phyloP scores from a whole-genome alignment of 2,797 vertebrate species.

The Dryobates pubescens region DNA sequence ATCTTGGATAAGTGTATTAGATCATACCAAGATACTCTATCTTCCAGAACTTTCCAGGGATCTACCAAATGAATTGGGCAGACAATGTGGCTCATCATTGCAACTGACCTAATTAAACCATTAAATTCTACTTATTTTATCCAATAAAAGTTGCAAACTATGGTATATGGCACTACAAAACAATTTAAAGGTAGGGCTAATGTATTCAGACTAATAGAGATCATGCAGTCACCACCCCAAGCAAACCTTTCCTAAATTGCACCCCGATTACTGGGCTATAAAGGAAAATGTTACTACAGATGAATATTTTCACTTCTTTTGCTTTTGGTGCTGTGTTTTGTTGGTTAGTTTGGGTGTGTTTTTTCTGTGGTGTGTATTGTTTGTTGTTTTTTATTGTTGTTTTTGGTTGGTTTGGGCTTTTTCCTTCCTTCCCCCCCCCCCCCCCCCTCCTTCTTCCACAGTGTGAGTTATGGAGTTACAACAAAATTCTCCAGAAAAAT shows the following conservation, averaged over 20 bases:
- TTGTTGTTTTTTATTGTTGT: too few species aligned
- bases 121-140: not conserved
- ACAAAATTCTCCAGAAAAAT: not conserved
- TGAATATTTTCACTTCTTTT: accelerated
- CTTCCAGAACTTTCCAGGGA: not conserved
- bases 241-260: not conserved
- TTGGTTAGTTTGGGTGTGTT: not conserved
- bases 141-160: not conserved
- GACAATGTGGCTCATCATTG: not conserved
- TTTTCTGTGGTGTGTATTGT: too few species aligned
- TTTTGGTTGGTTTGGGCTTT: too few species aligned
- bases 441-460: not conserved
- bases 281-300: not conserved
- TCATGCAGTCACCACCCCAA: not conserved
- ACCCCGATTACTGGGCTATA: not conserved
- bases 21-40: accelerated
- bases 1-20: not conserved
- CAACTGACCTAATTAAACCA: not conserved
- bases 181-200: not conserved
- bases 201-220: not conserved
- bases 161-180: not conserved
- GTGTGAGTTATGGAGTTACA: not conserved
- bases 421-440: not conserved
- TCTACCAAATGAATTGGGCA: not conserved
- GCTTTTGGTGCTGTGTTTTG: not conserved